Evolutionary conservation across 2,797 vertebrate genomes (phyloP).

Genomic region (Florisuga fusca): DNA sequence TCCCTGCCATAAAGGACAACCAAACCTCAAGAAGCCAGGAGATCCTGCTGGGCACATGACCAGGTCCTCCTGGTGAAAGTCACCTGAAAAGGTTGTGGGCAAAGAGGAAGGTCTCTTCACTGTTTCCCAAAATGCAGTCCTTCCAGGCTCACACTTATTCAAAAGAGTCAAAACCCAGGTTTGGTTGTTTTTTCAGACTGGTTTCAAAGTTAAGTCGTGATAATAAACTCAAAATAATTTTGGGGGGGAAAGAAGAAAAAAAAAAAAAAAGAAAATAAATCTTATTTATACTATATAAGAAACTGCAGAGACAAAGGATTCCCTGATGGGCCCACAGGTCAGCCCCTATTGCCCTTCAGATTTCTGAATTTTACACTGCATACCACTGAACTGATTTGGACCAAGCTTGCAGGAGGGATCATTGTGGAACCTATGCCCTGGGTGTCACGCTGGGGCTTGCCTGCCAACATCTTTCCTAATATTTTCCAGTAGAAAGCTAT

Average conservation of each 20-base stretch:
- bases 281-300: neutral
- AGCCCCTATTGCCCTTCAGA: neutral
- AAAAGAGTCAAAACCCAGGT: neutral
- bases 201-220: neutral
- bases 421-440: neutral
- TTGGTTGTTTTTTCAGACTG: neutral
- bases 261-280: too few species aligned
- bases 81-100: neutral
- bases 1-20: rapidly evolving
- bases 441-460: neutral
- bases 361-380: neutral
- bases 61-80: neutral
- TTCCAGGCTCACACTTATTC: neutral
- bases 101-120: neutral
- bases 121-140: neutral
- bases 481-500: neutral
- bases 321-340: neutral
- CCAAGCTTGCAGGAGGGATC: neutral
- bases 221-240: neutral
- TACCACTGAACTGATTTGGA: rapidly evolving
- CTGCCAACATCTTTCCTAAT: neutral
- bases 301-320: neutral
- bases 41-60: neutral
- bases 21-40: neutral
- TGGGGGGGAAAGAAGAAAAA: rapidly evolving